Percentiles rank a stretch among this genome's conserved stretches.
phyloP scores from a whole-genome alignment of 2,888 invertebrate genomes.

The Phyto melanocephala region DNA sequence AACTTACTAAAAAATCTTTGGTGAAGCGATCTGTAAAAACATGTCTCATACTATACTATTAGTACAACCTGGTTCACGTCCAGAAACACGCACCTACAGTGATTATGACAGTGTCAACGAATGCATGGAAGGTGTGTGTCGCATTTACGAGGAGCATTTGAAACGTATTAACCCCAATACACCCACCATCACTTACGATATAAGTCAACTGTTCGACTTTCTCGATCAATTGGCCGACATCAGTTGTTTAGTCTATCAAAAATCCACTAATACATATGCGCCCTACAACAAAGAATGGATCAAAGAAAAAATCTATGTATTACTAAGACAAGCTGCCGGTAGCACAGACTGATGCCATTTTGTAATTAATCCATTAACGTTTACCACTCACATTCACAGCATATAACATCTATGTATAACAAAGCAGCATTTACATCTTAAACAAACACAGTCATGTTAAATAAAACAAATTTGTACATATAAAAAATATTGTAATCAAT shows the following conservation, averaged over 20 bases:
- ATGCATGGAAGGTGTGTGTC: slow-evolving; percentile 99
- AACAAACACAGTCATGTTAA: no score
- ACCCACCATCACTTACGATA: slow-evolving; percentile 98
- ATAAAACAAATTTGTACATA: no score
- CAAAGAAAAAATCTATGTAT: slow-evolving; percentile 98
- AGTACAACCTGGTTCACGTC: slow-evolving; percentile 94
- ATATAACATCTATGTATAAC: slow-evolving; percentile 4
- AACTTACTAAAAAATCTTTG: no score
- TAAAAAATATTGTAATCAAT: no score
- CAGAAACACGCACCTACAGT: slow-evolving; percentile 97
- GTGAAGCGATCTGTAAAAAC: slow-evolving; percentile 45
- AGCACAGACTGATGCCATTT: slow-evolving; percentile 61
- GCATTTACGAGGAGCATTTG: slow-evolving; percentile 98
- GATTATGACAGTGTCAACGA: slow-evolving; percentile 99
- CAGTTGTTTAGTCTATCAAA: slow-evolving; percentile 97
- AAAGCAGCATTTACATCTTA: slow-evolving; percentile 20
- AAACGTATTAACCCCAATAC: slow-evolving; percentile 97
- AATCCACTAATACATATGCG: slow-evolving; percentile 95
- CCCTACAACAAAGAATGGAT: slow-evolving; percentile 99
- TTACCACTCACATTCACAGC: background rate
- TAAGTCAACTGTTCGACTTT: slow-evolving; percentile 98
- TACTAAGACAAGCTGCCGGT: slow-evolving; percentile 94
- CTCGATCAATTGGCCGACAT: slow-evolving; percentile 97
- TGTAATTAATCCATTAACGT: background rate
- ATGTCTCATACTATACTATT: slow-evolving; percentile 97